phyloP scores from a whole-genome alignment of 1,140 invertebrate species.

The Drosophila suzukii region DNA sequence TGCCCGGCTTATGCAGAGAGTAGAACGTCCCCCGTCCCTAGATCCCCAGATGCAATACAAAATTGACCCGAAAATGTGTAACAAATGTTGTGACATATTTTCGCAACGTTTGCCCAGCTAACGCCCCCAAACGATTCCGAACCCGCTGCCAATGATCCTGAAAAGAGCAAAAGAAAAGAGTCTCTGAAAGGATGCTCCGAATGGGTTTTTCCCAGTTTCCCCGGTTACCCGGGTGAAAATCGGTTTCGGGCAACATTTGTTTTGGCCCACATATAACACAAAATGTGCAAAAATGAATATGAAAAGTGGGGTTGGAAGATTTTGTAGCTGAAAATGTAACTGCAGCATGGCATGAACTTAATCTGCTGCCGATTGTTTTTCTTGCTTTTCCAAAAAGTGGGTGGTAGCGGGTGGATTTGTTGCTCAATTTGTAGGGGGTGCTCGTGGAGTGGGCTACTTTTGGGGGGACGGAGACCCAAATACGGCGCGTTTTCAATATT shows the following conservation, averaged over 20 bases:
- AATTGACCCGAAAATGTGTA: conserved; percentile 83
- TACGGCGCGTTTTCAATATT: conserved; percentile 79
- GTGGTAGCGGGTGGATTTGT: conserved; percentile 42
- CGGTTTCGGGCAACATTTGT: conserved; percentile 78
- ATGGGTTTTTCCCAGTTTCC: conserved; percentile 44
- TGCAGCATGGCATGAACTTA: conserved; percentile 82
- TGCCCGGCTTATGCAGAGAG: conserved; percentile 28
- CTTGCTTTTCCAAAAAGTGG: conserved; percentile 17
- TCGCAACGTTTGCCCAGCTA: conserved; percentile 59
- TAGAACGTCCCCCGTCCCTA: background rate
- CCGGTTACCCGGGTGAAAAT: conserved; percentile 48
- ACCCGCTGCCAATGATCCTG: conserved; percentile 77
- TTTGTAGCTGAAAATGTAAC: conserved; percentile 76
- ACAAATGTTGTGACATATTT: conserved; percentile 83
- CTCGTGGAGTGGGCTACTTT: conserved; percentile 28
- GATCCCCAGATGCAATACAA: conserved; percentile 67
- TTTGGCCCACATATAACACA: conserved; percentile 69
- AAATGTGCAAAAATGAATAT: conserved; percentile 78
- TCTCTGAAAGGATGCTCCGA: conserved; percentile 65
- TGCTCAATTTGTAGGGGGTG: conserved; percentile 66
- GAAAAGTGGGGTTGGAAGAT: conserved; percentile 47
- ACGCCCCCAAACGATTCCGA: conserved; percentile 12
- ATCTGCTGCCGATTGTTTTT: conserved; percentile 77
- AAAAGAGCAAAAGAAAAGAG: conserved; percentile 69
- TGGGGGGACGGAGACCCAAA: conserved; percentile 48